These are phyloP conservation scores for Gobius niger DNA, from an alignment of 2,113 vertebrate species.

Conservation along the genomic window DNA sequence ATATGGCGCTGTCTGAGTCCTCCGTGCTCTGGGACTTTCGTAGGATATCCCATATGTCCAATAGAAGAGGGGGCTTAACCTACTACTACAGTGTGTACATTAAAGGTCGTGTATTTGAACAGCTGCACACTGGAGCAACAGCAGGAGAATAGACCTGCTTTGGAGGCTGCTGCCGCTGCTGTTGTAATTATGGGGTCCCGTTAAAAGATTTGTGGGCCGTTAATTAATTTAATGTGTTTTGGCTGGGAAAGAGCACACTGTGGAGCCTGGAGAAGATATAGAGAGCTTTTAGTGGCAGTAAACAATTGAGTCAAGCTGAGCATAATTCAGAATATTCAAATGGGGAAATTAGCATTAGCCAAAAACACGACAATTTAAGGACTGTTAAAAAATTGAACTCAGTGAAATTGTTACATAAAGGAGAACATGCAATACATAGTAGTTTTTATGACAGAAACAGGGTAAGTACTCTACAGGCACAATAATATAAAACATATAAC, in stretches of 20 bases:
- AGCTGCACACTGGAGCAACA: slow-evolving; percentile 60
- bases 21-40: slow-evolving; percentile 19
- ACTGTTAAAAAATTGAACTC: not conserved
- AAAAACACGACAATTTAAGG: not conserved
- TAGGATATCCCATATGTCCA: slow-evolving; percentile 58
- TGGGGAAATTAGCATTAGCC: not conserved
- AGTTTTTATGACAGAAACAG: too few species aligned
- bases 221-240: slow-evolving; percentile 36
- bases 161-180: slow-evolving; percentile 4
- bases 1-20: slow-evolving; percentile 61
- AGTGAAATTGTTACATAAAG: too few species aligned
- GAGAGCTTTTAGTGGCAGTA: not conserved
- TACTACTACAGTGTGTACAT: slow-evolving; percentile 37
- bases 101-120: slow-evolving; percentile 36
- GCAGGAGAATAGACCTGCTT: slow-evolving; percentile 52
- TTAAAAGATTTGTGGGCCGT: slow-evolving; percentile 19
- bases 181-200: slow-evolving; percentile 34
- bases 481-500: too few species aligned
- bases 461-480: too few species aligned
- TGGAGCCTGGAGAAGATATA: not conserved
- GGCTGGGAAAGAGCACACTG: slow-evolving; percentile 17
- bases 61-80: slow-evolving; percentile 36
- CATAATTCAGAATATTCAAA: not conserved
- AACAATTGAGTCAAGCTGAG: not conserved
- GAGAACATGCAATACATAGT: too few species aligned